phyloP scores from a whole-genome alignment of 2,797 vertebrate genomes.

The Mallotus villosus region DNA sequence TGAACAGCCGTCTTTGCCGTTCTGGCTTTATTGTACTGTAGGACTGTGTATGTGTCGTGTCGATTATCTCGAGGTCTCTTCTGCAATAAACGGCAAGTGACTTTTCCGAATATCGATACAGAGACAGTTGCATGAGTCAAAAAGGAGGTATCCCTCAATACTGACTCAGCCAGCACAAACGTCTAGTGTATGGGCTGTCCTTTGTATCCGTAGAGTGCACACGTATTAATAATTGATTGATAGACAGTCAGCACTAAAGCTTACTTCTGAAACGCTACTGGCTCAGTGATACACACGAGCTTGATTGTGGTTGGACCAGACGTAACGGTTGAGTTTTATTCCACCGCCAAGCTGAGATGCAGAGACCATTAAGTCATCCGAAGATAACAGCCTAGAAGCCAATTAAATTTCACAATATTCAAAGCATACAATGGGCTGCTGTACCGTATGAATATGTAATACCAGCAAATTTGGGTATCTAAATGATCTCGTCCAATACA shows the following conservation, averaged over 20 bases:
- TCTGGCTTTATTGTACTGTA: slow-evolving; percentile 58
- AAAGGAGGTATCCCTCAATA: slow-evolving; percentile 64
- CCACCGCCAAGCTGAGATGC: slow-evolving; percentile 49
- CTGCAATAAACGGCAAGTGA: slow-evolving; percentile 37
- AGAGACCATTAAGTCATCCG: slow-evolving; percentile 26
- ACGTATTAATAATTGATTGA: slow-evolving; percentile 72
- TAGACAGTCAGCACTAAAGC: slow-evolving; percentile 51
- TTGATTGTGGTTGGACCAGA: slow-evolving; percentile 61
- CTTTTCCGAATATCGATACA: slow-evolving; percentile 55
- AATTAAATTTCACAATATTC: neutral
- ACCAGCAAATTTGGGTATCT: too few species aligned
- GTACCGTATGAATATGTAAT: too few species aligned
- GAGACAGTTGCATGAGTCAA: slow-evolving; percentile 64
- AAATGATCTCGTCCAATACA: neutral
- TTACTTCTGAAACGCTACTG: slow-evolving; percentile 48
- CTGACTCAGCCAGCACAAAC: slow-evolving; percentile 67
- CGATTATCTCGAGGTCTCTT: slow-evolving; percentile 57
- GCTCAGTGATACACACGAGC: slow-evolving; percentile 48
- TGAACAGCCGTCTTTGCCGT: slow-evolving; percentile 64
- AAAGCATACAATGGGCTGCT: too few species aligned
- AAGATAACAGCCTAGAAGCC: neutral
- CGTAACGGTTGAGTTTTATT: slow-evolving; percentile 61
- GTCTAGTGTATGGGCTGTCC: slow-evolving; percentile 65
- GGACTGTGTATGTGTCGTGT: slow-evolving; percentile 35
- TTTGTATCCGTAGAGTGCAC: slow-evolving; percentile 53